A percentile compares a stretch with the other conserved stretches of the same genome.
Conservation (phyloP, 2,113 vertebrate species). For the Sclerurus mexicanus region DNA sequence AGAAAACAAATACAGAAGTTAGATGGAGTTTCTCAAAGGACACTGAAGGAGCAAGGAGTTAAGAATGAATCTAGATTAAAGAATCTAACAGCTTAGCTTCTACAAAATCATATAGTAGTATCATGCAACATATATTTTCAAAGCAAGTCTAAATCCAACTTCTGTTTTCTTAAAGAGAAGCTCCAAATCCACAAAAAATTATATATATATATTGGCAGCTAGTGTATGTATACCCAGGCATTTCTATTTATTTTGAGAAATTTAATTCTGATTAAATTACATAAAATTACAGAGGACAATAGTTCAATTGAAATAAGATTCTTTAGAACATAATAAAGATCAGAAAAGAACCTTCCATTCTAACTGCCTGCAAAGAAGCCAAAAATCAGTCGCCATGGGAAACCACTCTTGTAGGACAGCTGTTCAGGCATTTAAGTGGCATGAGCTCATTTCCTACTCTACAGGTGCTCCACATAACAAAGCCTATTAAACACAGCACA, state of each 20-base stretch:
- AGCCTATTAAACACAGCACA: background rate
- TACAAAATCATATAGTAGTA: background rate
- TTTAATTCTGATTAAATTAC: background rate
- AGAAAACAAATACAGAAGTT: background rate
- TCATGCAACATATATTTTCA: background rate
- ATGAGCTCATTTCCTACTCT: slow-evolving; percentile 40
- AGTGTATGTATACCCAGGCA: background rate
- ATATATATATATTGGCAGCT: background rate
- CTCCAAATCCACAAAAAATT: background rate
- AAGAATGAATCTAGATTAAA: background rate
- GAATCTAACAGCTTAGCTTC: background rate
- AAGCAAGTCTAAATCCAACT: background rate
- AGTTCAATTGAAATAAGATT: background rate
- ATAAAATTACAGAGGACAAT: background rate
- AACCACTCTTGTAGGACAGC: background rate
- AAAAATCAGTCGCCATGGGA: slow-evolving; percentile 25
- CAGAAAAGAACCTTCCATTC: background rate
- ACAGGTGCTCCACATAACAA: slow-evolving; percentile 32
- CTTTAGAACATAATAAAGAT: background rate
- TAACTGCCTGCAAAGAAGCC: background rate
- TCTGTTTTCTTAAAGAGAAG: background rate
- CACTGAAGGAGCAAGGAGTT: background rate
- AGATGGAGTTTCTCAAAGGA: background rate
- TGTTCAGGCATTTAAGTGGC: background rate
- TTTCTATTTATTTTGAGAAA: background rate